Evolutionary conservation across 2,888 invertebrate species (phyloP), one percentile per base, ranked within the genome.

Genomic region (Bruchidius siliquastri): DNA sequence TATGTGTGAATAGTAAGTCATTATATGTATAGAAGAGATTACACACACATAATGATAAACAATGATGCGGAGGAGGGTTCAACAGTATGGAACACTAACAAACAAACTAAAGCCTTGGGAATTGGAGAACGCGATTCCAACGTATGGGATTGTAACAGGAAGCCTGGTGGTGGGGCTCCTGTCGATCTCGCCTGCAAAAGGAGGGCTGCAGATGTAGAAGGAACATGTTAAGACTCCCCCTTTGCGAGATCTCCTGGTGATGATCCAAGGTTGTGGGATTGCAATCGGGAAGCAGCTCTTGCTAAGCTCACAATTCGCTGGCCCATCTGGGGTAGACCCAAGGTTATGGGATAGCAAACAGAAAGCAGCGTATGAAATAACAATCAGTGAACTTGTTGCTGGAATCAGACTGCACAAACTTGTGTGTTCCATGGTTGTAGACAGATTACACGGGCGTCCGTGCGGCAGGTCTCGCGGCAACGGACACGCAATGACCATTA

Each of bases 111-210:
- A 49, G 49, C 6, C 18, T 3, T 49, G 49, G 49, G 49, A 13
- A 49, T 21, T 3, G 73, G 67, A 21, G 70, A 70, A 21, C 20
- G 68, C 0, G 74, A 74, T 21, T 22, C 32, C 21, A 74, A 68
- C 4, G 1, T 67, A 22, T 73, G 73, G 73, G 72, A 73, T 20
- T 74, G 74, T 20, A 72, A 21, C 18, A 68, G 66, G 20, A 69
- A 21, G 20, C n/a, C 20, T 20, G 67, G 21, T 21, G 26, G 20
- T 49, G 18, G 13, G 1, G 49, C 3, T 49, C 49, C 49, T 49
- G 49, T 13, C 13, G 49, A 49, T 49, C 49, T 13, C 71, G 73
- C 71, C 13, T 73, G 73, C 30, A 71, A 73, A n/a, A 71, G 71
- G n/a, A 49, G 26, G 21, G 66, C n/a, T 22, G 71, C 22, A 8